Percentiles rank a stretch among this genome's conserved stretches.
These are phyloP conservation scores for Nycticryphes semicollaris DNA, from an alignment of 2,113 vertebrate species.

Conservation along the genomic window DNA sequence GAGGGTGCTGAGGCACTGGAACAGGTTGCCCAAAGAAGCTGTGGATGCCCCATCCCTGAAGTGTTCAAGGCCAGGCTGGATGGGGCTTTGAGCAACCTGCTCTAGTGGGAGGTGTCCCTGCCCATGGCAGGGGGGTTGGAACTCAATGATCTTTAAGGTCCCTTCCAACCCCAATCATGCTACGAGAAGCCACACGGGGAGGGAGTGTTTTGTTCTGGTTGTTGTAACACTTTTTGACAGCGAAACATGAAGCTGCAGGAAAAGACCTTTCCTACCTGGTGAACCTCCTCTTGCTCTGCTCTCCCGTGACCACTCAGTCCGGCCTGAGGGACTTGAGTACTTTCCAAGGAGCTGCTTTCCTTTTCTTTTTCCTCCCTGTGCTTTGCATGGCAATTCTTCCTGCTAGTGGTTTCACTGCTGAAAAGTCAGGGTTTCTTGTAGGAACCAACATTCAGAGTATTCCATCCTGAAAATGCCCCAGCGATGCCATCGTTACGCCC, in stretches of 20 bases:
- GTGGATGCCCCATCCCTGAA: no score
- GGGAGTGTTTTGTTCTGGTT: background rate
- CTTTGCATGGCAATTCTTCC: background rate
- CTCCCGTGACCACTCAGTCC: fast-evolving
- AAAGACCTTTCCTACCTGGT: background rate
- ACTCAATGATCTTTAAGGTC: no score
- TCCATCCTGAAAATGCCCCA: background rate
- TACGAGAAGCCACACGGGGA: fast-evolving
- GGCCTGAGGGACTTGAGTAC: background rate
- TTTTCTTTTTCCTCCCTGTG: background rate
- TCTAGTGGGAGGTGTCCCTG: no score
- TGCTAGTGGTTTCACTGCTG: background rate
- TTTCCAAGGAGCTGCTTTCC: background rate
- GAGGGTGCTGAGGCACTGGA: no score
- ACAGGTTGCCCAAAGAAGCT: no score
- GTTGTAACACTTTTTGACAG: background rate
- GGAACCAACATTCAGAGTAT: background rate
- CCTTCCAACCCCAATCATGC: no score
- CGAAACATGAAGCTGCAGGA: background rate
- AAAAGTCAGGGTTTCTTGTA: background rate
- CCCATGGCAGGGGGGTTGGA: no score
- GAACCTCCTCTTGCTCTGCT: background rate
- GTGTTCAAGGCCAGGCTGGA: no score
- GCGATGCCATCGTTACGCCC: background rate
- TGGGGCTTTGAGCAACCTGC: no score